Evolutionary conservation across 2,113 vertebrate species (phyloP), one percentile per base, ranked within the genome.

Genomic region (Grammomys surdaster): DNA sequence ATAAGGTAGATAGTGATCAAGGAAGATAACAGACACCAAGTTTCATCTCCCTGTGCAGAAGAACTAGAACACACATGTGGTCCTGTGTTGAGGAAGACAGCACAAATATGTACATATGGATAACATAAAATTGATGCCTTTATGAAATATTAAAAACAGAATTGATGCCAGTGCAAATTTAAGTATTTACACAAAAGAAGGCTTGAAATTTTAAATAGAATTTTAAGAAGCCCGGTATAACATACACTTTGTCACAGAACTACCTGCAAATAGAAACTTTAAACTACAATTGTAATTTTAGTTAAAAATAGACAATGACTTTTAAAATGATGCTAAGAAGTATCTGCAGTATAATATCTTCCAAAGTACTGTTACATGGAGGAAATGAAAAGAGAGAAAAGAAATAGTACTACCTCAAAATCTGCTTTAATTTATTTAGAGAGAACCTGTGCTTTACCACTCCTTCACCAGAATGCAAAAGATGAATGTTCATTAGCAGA

Each of bases 401-500:
- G 69, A 76, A 58, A 24, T 60, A 73, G 33, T 8, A 28, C 8
- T 63, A 7, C 12, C 31, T 93, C 87, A 63, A 7, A 20, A 65
- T 90, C 19, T 93, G 67, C 67, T 93, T 65, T 88, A 90, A 91
- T 97, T 98, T 96, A 95, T 93, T 90, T 95, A 93, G 91, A 96
- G 63, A 96, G 17, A 90, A 97, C 86, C 48, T 43, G 3, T 94
- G 73, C 31, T 91, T 94, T 97, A 26, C 73, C 92, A 80, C 88
- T 22, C 60, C 90, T 82, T 96, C 97, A 96, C 69, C 93, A 93
- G 95, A 88, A 67, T 95, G 28, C 40, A 67, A 78, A 90, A 51
- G n/a, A 92, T 51, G 43, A 88, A 90, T 69, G 60, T 51, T 95
- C 65, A 86, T 93, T 95, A 90, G 33, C 7, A 51, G 90, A 91